These are phyloP conservation scores for Gymnothorax javanicus DNA, from an alignment of 2,797 vertebrate genomes.

Conservation along the genomic window DNA sequence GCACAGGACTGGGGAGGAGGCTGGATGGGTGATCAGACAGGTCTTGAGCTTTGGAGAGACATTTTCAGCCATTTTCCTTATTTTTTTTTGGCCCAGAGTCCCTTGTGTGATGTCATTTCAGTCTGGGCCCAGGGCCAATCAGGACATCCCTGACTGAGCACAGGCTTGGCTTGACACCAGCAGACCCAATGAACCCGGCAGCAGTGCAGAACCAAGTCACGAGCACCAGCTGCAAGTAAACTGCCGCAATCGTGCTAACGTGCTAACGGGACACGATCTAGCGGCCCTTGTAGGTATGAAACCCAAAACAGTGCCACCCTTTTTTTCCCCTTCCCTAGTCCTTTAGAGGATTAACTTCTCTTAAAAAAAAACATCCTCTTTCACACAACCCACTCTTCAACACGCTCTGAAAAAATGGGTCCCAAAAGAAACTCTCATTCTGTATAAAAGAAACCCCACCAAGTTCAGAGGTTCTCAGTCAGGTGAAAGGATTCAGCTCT, in stretches of 20 bases:
- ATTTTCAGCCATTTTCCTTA: slow-evolving; percentile 38
- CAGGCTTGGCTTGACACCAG: slow-evolving; percentile 76
- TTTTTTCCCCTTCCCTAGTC: neutral
- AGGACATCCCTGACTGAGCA: slow-evolving; percentile 79
- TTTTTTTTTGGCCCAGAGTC: slow-evolving; percentile 43
- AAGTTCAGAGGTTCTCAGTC: no score
- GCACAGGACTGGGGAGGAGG: neutral
- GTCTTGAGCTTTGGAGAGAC: slow-evolving; percentile 46
- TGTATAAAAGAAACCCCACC: no score
- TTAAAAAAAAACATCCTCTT: neutral
- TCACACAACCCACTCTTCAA: slow-evolving; percentile 19
- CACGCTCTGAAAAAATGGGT: neutral
- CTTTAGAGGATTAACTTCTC: slow-evolving; percentile 30
- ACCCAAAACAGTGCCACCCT: slow-evolving; percentile 57
- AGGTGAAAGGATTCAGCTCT: no score
- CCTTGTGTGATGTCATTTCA: slow-evolving; percentile 74
- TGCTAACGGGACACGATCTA: slow-evolving; percentile 60
- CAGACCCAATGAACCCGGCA: neutral
- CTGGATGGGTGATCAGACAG: neutral
- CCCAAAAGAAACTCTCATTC: no score
- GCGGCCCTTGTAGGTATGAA: slow-evolving; percentile 46
- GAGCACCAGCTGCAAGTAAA: slow-evolving; percentile 73
- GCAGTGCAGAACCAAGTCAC: slow-evolving; percentile 40
- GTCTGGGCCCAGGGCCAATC: slow-evolving; percentile 70
- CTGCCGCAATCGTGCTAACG: slow-evolving; percentile 50